A percentile compares a stretch with the other conserved stretches of the same genome.
phyloP scores from a whole-genome alignment of 2,797 vertebrate species.

The Selene dorsalis region DNA sequence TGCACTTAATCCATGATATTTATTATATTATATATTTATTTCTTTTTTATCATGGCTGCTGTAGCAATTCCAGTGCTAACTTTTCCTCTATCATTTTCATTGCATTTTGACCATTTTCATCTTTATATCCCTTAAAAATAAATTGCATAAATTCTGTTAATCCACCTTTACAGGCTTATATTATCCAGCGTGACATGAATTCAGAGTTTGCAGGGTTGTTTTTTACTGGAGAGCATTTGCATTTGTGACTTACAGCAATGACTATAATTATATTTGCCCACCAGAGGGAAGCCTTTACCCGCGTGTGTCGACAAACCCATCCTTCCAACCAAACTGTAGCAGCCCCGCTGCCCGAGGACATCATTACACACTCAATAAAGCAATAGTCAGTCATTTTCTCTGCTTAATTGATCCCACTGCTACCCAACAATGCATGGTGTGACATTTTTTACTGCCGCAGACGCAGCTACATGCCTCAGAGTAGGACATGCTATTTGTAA shows the following conservation, averaged over 20 bases:
- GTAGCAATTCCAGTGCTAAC: background rate
- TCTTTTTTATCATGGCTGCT: background rate
- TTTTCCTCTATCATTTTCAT: background rate
- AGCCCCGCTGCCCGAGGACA: constrained; percentile 66
- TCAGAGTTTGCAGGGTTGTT: background rate
- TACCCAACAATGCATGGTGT: constrained; percentile 66
- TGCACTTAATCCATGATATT: background rate
- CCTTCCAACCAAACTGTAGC: constrained; percentile 38
- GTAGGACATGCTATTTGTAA: constrained; percentile 60
- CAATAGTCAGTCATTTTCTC: constrained; percentile 82
- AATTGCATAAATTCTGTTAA: background rate
- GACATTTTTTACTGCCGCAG: constrained; percentile 61
- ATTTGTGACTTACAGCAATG: background rate
- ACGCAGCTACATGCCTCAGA: constrained; percentile 58
- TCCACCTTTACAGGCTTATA: background rate
- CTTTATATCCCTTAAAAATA: background rate
- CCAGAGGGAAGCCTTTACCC: constrained; percentile 72
- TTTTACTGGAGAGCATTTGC: background rate
- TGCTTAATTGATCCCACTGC: constrained; percentile 82
- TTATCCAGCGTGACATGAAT: background rate
- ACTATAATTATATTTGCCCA: constrained; percentile 19
- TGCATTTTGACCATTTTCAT: background rate
- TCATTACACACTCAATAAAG: constrained; percentile 84
- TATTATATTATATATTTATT: too few relatives aligned
- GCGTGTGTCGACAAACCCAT: background rate